Conservation (phyloP, 37 sponge, comb jelly and placozoan species). For the Crambe crambe region DNA sequence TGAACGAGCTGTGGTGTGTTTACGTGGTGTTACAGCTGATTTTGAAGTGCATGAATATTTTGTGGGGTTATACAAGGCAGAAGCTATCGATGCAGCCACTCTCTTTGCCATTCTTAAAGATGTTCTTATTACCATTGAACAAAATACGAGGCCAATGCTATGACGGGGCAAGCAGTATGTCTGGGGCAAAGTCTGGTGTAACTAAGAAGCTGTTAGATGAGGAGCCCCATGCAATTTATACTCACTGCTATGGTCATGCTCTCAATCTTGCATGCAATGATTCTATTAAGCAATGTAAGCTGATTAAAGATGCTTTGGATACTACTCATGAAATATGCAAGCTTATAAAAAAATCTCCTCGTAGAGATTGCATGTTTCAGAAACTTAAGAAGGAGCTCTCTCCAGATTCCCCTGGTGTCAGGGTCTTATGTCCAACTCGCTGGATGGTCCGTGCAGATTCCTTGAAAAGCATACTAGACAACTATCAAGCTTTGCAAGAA, state of each 20-base stretch:
- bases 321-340: too few relatives aligned
- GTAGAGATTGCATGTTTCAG: background rate
- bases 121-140: constrained; percentile 21
- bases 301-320: too few relatives aligned
- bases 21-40: constrained; percentile 34
- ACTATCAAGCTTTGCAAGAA: too few relatives aligned
- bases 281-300: too few relatives aligned
- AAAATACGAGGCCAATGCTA: constrained; percentile 62
- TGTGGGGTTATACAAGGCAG: constrained; percentile 60
- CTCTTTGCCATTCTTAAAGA: constrained; percentile 45
- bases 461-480: too few relatives aligned
- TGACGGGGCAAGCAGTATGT: constrained; percentile 56
- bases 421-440: too few relatives aligned
- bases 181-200: constrained; percentile 51
- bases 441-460: too few relatives aligned
- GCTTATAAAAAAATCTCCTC: background rate
- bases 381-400: background rate
- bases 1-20: constrained; percentile 43
- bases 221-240: constrained; percentile 6
- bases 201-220: constrained; percentile 12
- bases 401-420: background rate
- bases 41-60: constrained; percentile 63
- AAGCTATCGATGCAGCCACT: constrained; percentile 40
- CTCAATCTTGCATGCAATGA: constrained; percentile 58
- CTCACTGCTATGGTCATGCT: too few relatives aligned